Base-by-base conservation (phyloP, 2,113 vertebrate species). In the Nannobrachium achirus region DNA sequence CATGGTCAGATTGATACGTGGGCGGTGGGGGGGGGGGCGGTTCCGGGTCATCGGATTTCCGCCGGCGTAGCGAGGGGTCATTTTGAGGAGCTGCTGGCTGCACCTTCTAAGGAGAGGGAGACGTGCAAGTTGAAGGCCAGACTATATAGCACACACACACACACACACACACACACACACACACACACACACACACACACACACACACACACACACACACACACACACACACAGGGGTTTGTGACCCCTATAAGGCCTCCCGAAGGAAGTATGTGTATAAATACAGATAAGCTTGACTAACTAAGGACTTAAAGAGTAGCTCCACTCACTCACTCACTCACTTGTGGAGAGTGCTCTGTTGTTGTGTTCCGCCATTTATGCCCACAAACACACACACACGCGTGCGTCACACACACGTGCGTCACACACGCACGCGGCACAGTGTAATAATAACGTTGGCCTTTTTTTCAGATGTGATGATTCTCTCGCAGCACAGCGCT, bases 251-350 rank as follows among this genome's bases (percentile, higher is more conserved):
- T 58, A 62, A 66, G 62, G 64, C 76, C 56, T 69, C 33, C 73
- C 33, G 1, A 14, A 85, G 66, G 63, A 63, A 56, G 51, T 72
- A 62, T 74, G 51, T 39, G 71, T 79, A 57, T 80, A 69, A 76
- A 84, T 53, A 66, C 3, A 3, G 84, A 84, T 51, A 80, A 71
- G 73, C 82, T 65, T 75, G 51, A 74, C 40, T 63, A 45, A 49
- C 67, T 58, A 53, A 63, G 62, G 52, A 65, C 33, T 75, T 67
- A 50, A 65, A 72, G 69, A 63, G 45, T 42, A 50, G n/a, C 71
- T n/a, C n/a, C n/a, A n/a, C n/a, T 59, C 19, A 2, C 25, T 33
- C 25, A 33, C 25, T 59, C 19, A 2, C 25, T n/a, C n/a, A n/a
- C n/a, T n/a, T 57, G 51, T 56, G 66, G 45, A 61, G 49, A 44